Conservation (phyloP, 1,140 invertebrate genomes). For the Drosophila takahashii region DNA sequence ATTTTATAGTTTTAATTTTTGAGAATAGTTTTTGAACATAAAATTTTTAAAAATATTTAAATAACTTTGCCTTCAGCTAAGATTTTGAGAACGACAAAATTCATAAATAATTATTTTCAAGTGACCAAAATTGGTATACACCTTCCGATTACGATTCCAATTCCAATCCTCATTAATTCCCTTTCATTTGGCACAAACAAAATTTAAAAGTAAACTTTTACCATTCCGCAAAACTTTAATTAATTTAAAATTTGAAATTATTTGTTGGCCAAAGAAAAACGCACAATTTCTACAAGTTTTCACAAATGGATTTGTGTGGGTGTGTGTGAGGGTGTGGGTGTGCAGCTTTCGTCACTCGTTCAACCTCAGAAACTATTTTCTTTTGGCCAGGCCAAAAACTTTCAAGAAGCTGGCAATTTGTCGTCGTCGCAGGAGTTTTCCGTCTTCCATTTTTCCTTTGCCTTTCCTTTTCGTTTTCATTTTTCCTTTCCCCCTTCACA, state of each 20-base stretch:
- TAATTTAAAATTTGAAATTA: slow-evolving; percentile 37
- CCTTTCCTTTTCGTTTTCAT: background rate
- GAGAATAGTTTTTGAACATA: no score
- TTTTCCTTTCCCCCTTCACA: background rate
- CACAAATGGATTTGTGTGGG: slow-evolving; percentile 11
- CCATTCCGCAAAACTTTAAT: slow-evolving; percentile 39
- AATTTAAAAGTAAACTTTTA: slow-evolving; percentile 8
- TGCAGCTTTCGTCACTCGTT: slow-evolving; percentile 30
- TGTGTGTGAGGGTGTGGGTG: background rate
- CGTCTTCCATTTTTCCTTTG: background rate
- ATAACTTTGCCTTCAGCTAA: background rate
- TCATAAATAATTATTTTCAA: background rate
- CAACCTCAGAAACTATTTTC: slow-evolving; percentile 36
- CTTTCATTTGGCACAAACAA: slow-evolving; percentile 10
- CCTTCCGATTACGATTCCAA: background rate
- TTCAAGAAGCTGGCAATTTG: slow-evolving; percentile 38
- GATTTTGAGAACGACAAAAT: background rate
- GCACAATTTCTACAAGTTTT: slow-evolving; percentile 9
- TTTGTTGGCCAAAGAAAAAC: slow-evolving; percentile 28
- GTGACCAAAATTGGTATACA: background rate
- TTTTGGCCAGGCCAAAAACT: slow-evolving; percentile 14
- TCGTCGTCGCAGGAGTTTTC: slow-evolving; percentile 11
- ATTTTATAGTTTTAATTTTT: no score
- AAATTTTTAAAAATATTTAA: background rate
- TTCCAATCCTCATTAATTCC: slow-evolving; percentile 5